Evolutionary conservation across 2,113 vertebrate species (phyloP), one percentile per base, ranked within the genome.

Genomic region (Numida meleagris): DNA sequence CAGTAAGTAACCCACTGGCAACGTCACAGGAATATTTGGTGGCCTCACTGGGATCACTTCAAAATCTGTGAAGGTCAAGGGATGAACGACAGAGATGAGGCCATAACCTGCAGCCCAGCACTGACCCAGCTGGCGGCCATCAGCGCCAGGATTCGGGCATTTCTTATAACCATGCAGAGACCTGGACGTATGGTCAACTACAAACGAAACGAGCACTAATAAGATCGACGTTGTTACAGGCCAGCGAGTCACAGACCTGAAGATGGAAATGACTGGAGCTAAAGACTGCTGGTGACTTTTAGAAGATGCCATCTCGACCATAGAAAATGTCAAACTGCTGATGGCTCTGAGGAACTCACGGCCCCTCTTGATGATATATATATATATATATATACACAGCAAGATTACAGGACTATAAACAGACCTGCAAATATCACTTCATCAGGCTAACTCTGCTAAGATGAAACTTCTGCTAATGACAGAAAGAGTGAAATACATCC

Each of bases 1-100:
- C 72, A 83, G 53, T 75, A 91, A 90, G 79, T 82, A 88, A 89
- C 29, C 63, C 62, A 83, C 0, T 80, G 76, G 91, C 89, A 91
- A 87, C 38, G 72, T 63, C 93, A 89, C 75, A 63, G 40, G 71
- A 82, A 50, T 33, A 80, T 59, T 75, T 0, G 0, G 34, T 57
- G 63, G 18, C 75, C 82, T 78, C 82, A 48, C 8, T 12, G 10
- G 79, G 78, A 73, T 51, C 27, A 67, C 24, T 71, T 27, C 34
- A 59, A 61, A 80, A 42, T 14, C 67, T 89, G 72, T 65, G 46
- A 88, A 78, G 93, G 68, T 74, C 71, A 27, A 27, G 89, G 75
- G 53, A 82, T 36, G 40, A 71, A 82, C 10, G 18, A 45, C 2
- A 43, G 43, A 70, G 46, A 46, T 74, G 40, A 88, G 27, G 38